These are phyloP conservation scores for Mesodorylaimus sp. DNA, from an alignment of 2,888 invertebrate species.

Conservation along the genomic window DNA sequence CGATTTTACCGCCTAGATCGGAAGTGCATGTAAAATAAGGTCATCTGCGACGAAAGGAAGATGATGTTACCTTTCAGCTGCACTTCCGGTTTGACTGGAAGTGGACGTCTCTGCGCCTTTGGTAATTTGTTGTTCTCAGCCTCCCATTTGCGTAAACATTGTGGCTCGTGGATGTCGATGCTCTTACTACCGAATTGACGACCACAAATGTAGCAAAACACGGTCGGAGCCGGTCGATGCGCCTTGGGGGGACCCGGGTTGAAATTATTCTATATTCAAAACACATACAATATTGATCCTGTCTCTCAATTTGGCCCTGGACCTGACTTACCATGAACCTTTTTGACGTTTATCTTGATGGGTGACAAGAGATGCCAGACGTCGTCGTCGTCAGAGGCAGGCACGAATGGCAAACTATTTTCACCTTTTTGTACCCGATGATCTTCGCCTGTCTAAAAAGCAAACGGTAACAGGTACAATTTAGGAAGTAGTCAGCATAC, in stretches of 20 bases:
- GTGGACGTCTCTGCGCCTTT: conserved; percentile 37
- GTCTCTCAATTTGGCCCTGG: too few species aligned
- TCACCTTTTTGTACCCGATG: too few species aligned
- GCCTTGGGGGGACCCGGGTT: conserved; percentile 20
- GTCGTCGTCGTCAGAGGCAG: too few species aligned
- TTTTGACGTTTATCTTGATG: too few species aligned
- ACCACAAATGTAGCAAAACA: conserved; percentile 47
- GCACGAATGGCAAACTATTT: too few species aligned
- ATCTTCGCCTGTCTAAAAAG: too few species aligned
- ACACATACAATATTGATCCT: too few species aligned
- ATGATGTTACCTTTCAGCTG: conserved; percentile 15
- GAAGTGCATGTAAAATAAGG: background rate
- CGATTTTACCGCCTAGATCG: conserved; percentile 15
- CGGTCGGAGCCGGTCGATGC: conserved; percentile 27
- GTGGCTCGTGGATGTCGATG: conserved; percentile 47
- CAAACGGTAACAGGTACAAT: too few species aligned
- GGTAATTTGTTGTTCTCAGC: conserved; percentile 43
- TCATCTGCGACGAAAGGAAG: background rate
- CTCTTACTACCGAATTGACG: conserved; percentile 46
- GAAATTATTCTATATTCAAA: conserved; percentile 20
- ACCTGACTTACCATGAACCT: too few species aligned
- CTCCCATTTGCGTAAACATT: conserved; percentile 47
- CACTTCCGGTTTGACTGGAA: conserved; percentile 43
- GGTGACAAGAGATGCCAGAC: too few species aligned
- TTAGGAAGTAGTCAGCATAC: too few species aligned